Percentiles rank a stretch among this genome's conserved stretches.
phyloP scores from a whole-genome alignment of 2,888 invertebrate genomes.

The Argyra leucocephala region DNA sequence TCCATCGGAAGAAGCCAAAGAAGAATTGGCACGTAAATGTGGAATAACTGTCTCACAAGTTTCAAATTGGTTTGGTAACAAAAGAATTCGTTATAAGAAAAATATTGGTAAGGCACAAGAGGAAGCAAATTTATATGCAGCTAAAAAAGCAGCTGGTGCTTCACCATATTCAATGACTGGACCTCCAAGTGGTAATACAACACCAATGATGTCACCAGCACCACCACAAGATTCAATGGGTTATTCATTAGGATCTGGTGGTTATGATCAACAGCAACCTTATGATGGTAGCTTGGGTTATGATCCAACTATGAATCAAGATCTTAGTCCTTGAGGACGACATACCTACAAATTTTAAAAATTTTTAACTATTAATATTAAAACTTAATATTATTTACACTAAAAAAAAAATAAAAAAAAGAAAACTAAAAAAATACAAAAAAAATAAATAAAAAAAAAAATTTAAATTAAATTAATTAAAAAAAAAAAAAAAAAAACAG shows the following conservation, averaged over 20 bases:
- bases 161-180: constrained; percentile 82
- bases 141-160: constrained; percentile 92
- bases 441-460: background rate
- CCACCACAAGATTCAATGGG: constrained; percentile 88
- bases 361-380: constrained; percentile 2
- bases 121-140: constrained; percentile 97
- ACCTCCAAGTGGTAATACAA: constrained; percentile 79
- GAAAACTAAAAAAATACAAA: too few relatives aligned
- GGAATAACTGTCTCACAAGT: constrained; percentile 86
- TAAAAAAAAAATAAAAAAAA: background rate
- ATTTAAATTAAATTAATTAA: too few relatives aligned
- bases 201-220: constrained; percentile 92
- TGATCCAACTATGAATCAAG: constrained; percentile 82
- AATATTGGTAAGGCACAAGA: constrained; percentile 99
- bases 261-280: constrained; percentile 78
- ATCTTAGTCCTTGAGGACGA: constrained; percentile 54
- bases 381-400: constrained; percentile 8
- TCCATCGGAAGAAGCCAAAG: constrained; percentile 99
- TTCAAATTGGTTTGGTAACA: constrained; percentile 99
- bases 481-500: background rate
- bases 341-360: constrained; percentile 30
- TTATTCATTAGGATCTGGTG: constrained; percentile 84
- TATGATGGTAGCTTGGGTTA: constrained; percentile 87
- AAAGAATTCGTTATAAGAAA: constrained; percentile 99
- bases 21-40: constrained; percentile 97